phyloP scores from a whole-genome alignment of 92 coral and sea anemone species.

The Porites evermanni region DNA sequence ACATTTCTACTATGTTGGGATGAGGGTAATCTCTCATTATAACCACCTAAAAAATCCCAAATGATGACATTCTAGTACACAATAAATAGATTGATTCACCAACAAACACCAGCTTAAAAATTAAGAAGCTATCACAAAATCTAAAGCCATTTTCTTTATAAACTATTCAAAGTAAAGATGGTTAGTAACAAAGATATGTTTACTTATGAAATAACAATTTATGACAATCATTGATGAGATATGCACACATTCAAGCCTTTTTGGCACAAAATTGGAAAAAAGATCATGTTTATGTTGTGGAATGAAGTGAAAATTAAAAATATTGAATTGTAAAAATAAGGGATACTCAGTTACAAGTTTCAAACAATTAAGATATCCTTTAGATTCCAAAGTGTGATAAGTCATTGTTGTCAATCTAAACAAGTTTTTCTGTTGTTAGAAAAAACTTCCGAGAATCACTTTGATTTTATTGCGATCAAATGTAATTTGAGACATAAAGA shows the following conservation, averaged over 20 bases:
- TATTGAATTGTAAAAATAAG: not conserved
- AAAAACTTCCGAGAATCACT: not conserved
- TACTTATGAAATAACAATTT: not conserved
- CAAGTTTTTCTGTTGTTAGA: not conserved
- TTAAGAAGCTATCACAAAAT: no score
- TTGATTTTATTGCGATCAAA: not conserved
- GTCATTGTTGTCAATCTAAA: not conserved
- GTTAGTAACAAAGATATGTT: conserved; percentile 27
- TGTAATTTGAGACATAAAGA: not conserved
- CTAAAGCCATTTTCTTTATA: not conserved
- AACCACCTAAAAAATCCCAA: conserved; percentile 71
- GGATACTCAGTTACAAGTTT: not conserved
- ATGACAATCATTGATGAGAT: no score
- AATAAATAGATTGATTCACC: no score
- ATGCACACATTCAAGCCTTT: no score
- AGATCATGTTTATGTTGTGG: no score
- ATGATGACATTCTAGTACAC: no score
- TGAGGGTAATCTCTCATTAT: conserved; percentile 99
- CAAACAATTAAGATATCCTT: not conserved
- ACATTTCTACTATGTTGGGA: conserved; percentile 98
- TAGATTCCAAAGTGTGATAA: not conserved
- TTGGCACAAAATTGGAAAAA: no score
- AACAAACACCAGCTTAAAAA: no score
- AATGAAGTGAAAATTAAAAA: not conserved
- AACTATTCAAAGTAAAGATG: not conserved